Evolutionary conservation across 2,888 invertebrate genomes (phyloP), one percentile per base, ranked within the genome.

Genomic region (Apamea anceps): DNA sequence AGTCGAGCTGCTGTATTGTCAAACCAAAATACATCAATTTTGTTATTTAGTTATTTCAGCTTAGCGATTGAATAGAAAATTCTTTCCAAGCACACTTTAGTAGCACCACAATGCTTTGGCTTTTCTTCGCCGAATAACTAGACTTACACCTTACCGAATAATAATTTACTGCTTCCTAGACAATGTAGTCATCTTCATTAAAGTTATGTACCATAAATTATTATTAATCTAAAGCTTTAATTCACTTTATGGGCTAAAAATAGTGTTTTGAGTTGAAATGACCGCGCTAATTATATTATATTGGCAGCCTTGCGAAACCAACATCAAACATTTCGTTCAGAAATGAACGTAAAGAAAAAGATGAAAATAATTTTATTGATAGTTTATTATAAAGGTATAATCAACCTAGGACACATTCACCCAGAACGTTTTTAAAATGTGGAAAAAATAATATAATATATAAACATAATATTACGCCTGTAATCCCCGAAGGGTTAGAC

Each of bases 1-100:
- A 83, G 66, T 57, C 68, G 68, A 66, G 62, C 72, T 68, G 71
- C 71, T 82, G 68, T 79, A 80, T 85, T 82, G 80, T 82, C 80
- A 83, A 84, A 84, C 63, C 37, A 79, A 83, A 83, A 77, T 68
- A 81, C 28, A 72, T 62, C 5, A 45, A 25, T 73, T 63, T 57
- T 63, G 65, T 45, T 67, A 45, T 42, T 57, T n/a, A n/a, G n/a
- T n/a, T n/a, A n/a, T 57, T 65, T 62, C 12, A 62, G n/a, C 60
- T 62, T 25, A 77, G 10, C 13, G 65, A 66, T 68, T 32, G 2
- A 65, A 62, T 42, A 28, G 4, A 75, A 66, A 75, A 70, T 75
- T 2, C 2, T 60, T 37, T 75, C 45, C 6, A 42, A 48, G 57
- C 10, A 60, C 37, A 66, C 25, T 57, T 2, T 63, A 57, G 21